phyloP scores from a whole-genome alignment of 1,140 invertebrate species.

The Microplitis demolitor region DNA sequence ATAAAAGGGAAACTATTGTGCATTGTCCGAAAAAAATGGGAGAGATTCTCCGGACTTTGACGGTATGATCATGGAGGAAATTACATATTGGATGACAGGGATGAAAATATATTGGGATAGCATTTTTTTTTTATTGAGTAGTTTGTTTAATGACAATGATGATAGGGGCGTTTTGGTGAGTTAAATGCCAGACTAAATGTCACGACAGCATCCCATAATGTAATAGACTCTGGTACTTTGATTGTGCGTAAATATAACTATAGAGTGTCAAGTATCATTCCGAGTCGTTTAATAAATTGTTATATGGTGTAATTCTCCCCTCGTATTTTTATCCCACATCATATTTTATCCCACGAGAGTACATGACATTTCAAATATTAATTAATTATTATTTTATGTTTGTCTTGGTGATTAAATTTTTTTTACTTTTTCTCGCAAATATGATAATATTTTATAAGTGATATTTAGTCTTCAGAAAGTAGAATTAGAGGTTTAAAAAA shows the following conservation, averaged over 20 bases:
- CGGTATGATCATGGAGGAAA: conserved; percentile 47
- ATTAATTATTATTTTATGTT: too few species aligned
- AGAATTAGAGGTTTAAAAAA: too few species aligned
- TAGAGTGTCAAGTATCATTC: background rate
- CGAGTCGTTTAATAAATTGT: too few species aligned
- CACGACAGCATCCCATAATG: conserved; percentile 50
- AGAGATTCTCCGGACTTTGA: conserved; percentile 32
- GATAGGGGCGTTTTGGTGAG: conserved; percentile 15
- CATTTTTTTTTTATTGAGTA: background rate
- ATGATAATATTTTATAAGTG: too few species aligned
- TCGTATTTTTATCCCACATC: background rate
- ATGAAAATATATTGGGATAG: background rate
- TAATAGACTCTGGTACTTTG: conserved; percentile 31
- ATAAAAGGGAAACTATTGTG: conserved; percentile 5
- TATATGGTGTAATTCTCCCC: background rate
- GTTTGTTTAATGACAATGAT: conserved; percentile 24
- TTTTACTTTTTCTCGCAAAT: too few species aligned
- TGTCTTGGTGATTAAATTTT: too few species aligned
- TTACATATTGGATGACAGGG: conserved; percentile 42
- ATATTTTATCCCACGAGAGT: background rate
- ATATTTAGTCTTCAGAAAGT: too few species aligned
- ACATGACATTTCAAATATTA: background rate
- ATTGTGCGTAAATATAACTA: background rate
- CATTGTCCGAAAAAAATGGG: conserved; percentile 39
- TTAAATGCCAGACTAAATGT: conserved; percentile 48